Conservation (phyloP, 2,113 vertebrate species). For the Mustela nigripes region DNA sequence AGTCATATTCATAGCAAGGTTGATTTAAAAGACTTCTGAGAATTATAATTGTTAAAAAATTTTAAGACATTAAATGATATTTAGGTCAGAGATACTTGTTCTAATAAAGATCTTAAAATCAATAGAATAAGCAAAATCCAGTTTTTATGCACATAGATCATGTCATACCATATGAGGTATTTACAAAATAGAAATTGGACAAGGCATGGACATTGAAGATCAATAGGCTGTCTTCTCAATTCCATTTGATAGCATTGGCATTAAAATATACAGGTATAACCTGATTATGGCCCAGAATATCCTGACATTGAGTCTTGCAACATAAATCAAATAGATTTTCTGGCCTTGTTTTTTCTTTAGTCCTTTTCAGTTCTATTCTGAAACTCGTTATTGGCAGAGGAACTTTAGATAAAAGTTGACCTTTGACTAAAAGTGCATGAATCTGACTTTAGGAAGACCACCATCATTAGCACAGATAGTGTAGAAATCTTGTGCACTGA, state of each 20-base stretch:
- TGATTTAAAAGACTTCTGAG: not conserved
- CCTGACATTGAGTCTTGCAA: not conserved
- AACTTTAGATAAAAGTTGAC: not conserved
- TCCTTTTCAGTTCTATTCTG: not conserved
- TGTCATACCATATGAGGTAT: not conserved
- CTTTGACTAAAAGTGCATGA: not conserved
- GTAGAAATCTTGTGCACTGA: not conserved
- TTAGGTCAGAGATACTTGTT: not conserved
- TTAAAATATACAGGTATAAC: not conserved
- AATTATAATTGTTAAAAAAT: slow-evolving; percentile 31
- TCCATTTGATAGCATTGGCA: not conserved
- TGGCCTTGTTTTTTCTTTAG: not conserved
- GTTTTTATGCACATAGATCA: not conserved
- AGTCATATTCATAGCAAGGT: not conserved
- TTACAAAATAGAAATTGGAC: not conserved
- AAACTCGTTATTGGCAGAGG: not conserved
- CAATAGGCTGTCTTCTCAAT: not conserved
- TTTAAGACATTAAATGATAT: not conserved
- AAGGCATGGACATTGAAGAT: not conserved
- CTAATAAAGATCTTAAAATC: not conserved
- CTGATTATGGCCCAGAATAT: not conserved
- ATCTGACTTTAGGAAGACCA: not conserved
- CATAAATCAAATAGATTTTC: not conserved
- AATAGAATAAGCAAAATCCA: not conserved
- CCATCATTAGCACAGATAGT: not conserved